Conservation (phyloP, 2,888 invertebrate genomes). For the Epinotia nisella region DNA sequence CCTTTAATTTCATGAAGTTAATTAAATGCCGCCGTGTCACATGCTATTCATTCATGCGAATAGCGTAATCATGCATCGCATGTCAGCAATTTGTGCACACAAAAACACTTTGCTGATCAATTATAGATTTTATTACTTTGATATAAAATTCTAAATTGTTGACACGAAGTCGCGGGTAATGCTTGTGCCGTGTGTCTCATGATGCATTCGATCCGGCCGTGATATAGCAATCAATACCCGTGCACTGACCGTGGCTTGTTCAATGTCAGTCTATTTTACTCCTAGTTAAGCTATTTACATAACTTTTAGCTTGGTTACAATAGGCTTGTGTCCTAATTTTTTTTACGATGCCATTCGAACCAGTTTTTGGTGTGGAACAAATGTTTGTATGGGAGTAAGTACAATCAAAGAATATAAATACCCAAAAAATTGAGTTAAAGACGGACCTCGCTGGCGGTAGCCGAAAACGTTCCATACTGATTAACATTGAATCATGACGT, state of each 20-base stretch:
- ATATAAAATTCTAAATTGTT: background rate
- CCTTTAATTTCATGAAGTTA: background rate
- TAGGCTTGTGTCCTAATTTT: no score
- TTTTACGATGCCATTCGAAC: no score
- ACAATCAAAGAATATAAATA: no score
- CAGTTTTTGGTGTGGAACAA: no score
- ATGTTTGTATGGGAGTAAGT: no score
- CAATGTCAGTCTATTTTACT: conserved; percentile 20
- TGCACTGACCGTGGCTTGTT: conserved; percentile 32
- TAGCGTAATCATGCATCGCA: background rate
- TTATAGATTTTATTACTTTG: background rate
- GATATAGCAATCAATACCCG: conserved; percentile 25
- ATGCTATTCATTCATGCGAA: background rate
- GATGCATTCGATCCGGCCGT: conserved; percentile 25
- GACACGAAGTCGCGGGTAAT: background rate
- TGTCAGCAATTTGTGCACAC: conserved; percentile 4
- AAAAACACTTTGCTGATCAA: background rate
- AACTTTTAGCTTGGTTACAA: background rate
- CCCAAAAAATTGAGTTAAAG: no score
- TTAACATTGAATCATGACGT: no score
- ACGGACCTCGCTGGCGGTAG: no score
- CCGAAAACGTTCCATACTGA: no score
- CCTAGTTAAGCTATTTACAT: background rate
- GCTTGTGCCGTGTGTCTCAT: background rate
- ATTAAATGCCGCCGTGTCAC: conserved; percentile 1